A percentile compares a stretch with the other conserved stretches of the same genome.
These are phyloP conservation scores for Dunckerocampus dactyliophorus DNA, from an alignment of 2,113 vertebrate species.

Conservation along the genomic window DNA sequence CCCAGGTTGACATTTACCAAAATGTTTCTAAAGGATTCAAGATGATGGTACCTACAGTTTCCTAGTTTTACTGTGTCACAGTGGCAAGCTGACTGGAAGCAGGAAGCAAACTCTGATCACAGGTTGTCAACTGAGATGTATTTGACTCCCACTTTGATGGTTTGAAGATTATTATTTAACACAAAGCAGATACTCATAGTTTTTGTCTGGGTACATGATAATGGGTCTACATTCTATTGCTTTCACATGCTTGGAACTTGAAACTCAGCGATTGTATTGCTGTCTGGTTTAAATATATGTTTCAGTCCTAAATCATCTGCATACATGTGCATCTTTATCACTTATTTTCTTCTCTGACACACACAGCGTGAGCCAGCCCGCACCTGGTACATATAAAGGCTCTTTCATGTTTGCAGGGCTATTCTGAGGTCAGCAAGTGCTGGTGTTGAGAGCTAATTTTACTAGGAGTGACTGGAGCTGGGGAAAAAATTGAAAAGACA, in stretches of 20 bases:
- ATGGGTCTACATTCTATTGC: slow-evolving; percentile 21
- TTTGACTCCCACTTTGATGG: slow-evolving; percentile 1
- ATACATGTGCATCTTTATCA: slow-evolving; percentile 52
- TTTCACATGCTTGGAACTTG: slow-evolving; percentile 44
- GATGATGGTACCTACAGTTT: neutral
- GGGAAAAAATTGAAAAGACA: slow-evolving; percentile 62
- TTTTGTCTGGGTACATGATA: slow-evolving; percentile 26
- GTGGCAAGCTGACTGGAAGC: slow-evolving; percentile 11
- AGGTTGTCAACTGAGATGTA: slow-evolving; percentile 5
- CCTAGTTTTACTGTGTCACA: slow-evolving; percentile 1
- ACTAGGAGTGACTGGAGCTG: slow-evolving; percentile 63
- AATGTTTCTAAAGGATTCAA: neutral
- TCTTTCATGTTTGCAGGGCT: slow-evolving; percentile 75
- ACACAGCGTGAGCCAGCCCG: slow-evolving; percentile 51
- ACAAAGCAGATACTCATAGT: slow-evolving; percentile 1
- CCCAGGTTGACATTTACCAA: neutral
- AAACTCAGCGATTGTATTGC: slow-evolving; percentile 29
- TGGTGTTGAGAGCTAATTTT: slow-evolving; percentile 69
- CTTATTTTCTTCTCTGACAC: slow-evolving; percentile 30
- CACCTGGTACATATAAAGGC: slow-evolving; percentile 78
- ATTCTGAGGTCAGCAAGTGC: slow-evolving; percentile 71
- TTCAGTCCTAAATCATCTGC: slow-evolving; percentile 47
- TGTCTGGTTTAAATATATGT: slow-evolving; percentile 44
- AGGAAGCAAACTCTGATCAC: slow-evolving; percentile 17
- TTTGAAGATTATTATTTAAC: slow-evolving; percentile 24